These are phyloP conservation scores for Ypsolopha scabrella DNA, from an alignment of 2,888 invertebrate species.

Conservation along the genomic window DNA sequence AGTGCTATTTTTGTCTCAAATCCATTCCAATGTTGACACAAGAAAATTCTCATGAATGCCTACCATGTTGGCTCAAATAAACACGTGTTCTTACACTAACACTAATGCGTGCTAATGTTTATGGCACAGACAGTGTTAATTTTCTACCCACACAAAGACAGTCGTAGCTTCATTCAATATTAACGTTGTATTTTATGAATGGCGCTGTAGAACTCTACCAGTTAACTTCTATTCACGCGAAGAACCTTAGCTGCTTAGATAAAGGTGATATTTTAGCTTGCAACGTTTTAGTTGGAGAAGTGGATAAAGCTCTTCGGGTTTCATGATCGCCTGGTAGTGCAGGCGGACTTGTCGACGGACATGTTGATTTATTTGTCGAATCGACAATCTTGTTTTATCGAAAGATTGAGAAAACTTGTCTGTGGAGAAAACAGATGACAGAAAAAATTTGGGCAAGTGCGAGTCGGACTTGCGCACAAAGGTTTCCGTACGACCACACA, in stretches of 20 bases:
- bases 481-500: too few species aligned
- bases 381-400: too few species aligned
- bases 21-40: slow-evolving; percentile 2
- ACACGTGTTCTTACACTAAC: slow-evolving; percentile 1
- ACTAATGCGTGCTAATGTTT: neutral
- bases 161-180: neutral
- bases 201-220: slow-evolving; percentile 11
- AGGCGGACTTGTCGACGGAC: slow-evolving; percentile 48
- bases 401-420: too few species aligned
- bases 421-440: too few species aligned
- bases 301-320: slow-evolving; percentile 20
- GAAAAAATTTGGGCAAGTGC: too few species aligned
- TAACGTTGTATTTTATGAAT: slow-evolving; percentile 27
- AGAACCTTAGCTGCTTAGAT: too few species aligned
- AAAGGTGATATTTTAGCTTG: too few species aligned
- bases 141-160: neutral
- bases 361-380: slow-evolving; percentile 43
- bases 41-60: slow-evolving; percentile 2
- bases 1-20: neutral
- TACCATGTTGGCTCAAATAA: slow-evolving; percentile 3
- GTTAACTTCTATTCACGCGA: too few species aligned
- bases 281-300: neutral
- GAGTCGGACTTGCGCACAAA: too few species aligned
- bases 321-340: slow-evolving; percentile 52
- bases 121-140: neutral